These are phyloP conservation scores for Pemphredon lugubris DNA, from an alignment of 2,888 invertebrate genomes.

Conservation along the genomic window DNA sequence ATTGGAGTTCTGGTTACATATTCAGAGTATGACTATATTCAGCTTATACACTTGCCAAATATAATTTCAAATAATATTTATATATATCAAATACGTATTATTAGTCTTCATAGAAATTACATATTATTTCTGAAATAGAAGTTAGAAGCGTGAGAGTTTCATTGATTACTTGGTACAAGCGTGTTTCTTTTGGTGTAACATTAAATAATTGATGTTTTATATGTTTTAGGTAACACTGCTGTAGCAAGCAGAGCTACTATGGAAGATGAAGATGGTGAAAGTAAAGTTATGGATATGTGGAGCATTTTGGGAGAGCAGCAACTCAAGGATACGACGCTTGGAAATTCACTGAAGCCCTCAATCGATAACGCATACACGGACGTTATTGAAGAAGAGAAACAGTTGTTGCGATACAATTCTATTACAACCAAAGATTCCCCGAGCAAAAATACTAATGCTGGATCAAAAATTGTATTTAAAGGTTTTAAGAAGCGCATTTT, in stretches of 20 bases:
- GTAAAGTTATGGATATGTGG: constrained; percentile 73
- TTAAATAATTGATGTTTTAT: constrained; percentile 34
- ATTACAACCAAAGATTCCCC: constrained; percentile 55
- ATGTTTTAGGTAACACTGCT: constrained; percentile 60
- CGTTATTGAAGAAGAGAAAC: constrained; percentile 53
- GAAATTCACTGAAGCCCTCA: constrained; percentile 47
- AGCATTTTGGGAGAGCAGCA: constrained; percentile 60
- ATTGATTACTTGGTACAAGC: too few species aligned
- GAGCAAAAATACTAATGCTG: constrained; percentile 46
- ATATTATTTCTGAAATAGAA: too few species aligned
- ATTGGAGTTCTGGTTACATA: neutral
- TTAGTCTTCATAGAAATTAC: too few species aligned
- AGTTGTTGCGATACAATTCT: constrained; percentile 49
- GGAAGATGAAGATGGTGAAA: constrained; percentile 80
- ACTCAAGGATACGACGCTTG: constrained; percentile 59
- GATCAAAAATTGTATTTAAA: constrained; percentile 71
- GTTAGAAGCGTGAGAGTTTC: too few species aligned
- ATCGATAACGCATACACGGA: constrained; percentile 45
- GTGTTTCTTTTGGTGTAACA: constrained; percentile 1
- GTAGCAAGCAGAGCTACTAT: constrained; percentile 71
- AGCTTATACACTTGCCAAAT: too few species aligned
- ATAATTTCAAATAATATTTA: too few species aligned
- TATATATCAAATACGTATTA: too few species aligned
- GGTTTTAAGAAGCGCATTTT: constrained; percentile 77
- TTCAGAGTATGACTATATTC: too few species aligned